Percentiles rank a stretch among this genome's conserved stretches.
These are phyloP conservation scores for Aphelenchoides fujianensis DNA, from an alignment of 1,140 invertebrate genomes.

Conservation along the genomic window DNA sequence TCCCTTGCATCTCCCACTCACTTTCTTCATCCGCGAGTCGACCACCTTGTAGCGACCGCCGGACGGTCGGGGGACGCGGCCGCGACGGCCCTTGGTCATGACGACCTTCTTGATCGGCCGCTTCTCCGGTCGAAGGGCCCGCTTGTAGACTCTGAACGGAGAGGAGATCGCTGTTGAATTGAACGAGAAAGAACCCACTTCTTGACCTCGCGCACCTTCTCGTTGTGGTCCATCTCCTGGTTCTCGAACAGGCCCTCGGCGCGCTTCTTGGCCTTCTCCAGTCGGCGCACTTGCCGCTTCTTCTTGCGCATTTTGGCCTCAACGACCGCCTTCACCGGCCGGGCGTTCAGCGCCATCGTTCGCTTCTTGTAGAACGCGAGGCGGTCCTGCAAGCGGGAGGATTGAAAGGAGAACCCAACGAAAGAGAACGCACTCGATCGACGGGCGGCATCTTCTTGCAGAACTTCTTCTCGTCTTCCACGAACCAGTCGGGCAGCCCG, in stretches of 20 bases:
- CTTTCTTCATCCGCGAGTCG: slow-evolving; percentile 66
- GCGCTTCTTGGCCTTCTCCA: slow-evolving; percentile 92
- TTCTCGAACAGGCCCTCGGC: slow-evolving; percentile 86
- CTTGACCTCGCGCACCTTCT: slow-evolving; percentile 86
- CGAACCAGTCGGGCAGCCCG: slow-evolving; percentile 91
- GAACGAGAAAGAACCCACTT: slow-evolving; percentile 74
- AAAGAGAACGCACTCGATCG: no score
- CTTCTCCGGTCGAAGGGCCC: slow-evolving; percentile 70
- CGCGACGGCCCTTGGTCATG: slow-evolving; percentile 79
- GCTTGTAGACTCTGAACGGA: slow-evolving; percentile 79
- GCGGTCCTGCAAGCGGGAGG: no score
- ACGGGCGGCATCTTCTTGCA: slow-evolving; percentile 76
- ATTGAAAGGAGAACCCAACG: slow-evolving; percentile 63
- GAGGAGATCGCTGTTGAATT: no score
- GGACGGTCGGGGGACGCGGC: slow-evolving; percentile 75
- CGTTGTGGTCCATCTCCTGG: slow-evolving; percentile 79
- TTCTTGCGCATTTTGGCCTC: slow-evolving; percentile 97
- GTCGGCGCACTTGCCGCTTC: slow-evolving; percentile 70
- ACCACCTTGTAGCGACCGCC: slow-evolving; percentile 88
- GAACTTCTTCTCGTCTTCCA: slow-evolving; percentile 85
- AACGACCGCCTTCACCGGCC: slow-evolving; percentile 94
- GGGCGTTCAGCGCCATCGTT: slow-evolving; percentile 81
- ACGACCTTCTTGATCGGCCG: slow-evolving; percentile 92
- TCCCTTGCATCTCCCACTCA: background rate
- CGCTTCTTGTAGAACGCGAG: slow-evolving; percentile 67